A percentile compares a stretch with the other conserved stretches of the same genome.
phyloP scores from a whole-genome alignment of 2,113 vertebrate genomes.

The Microcebus griseorufus region DNA sequence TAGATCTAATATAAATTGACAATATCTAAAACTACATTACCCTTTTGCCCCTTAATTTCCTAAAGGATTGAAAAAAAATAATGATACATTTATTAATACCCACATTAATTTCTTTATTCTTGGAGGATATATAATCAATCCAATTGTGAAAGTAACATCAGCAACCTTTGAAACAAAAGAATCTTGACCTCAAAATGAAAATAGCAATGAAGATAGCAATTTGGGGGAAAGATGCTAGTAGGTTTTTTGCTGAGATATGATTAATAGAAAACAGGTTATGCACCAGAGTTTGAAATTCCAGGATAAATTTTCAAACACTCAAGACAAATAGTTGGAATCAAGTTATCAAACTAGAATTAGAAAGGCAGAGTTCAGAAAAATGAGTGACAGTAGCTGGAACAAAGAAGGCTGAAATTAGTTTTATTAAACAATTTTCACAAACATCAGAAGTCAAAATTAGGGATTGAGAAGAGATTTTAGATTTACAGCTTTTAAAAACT shows the following conservation, averaged over 20 bases:
- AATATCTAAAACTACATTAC: background rate
- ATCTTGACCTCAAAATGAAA: background rate
- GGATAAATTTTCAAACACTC: background rate
- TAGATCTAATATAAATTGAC: background rate
- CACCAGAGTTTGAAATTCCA: background rate
- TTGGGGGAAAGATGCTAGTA: background rate
- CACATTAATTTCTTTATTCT: background rate
- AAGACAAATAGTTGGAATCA: background rate
- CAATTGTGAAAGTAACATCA: background rate
- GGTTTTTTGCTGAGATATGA: background rate
- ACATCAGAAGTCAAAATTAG: background rate
- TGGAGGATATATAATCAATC: background rate
- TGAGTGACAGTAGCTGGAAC: background rate
- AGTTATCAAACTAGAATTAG: background rate
- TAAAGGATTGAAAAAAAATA: background rate
- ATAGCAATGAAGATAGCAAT: background rate
- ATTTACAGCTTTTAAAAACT: background rate
- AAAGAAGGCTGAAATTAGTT: background rate
- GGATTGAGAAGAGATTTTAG: background rate
- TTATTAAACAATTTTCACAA: slow-evolving; percentile 26
- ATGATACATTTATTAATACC: background rate
- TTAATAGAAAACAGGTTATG: background rate
- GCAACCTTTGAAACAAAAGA: background rate
- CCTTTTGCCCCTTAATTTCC: background rate
- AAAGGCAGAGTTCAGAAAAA: slow-evolving; percentile 17